Base-by-base conservation (phyloP, 2,888 invertebrate species). In the Matsumyia berberina region DNA sequence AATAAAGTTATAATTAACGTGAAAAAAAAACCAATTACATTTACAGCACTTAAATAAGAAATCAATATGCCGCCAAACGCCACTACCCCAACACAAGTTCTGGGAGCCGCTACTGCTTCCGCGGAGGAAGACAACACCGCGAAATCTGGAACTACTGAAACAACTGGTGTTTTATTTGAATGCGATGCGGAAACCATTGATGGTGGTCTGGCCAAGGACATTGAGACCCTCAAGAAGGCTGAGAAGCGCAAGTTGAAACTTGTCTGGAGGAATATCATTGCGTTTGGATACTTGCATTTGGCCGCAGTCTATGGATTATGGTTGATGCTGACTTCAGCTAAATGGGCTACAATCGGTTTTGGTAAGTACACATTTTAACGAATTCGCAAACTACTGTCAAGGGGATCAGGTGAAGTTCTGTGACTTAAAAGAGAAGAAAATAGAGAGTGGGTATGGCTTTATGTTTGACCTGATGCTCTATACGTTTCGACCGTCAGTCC, bases 221-320 rank as follows among this genome's bases (percentile, higher is more conserved):
- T 94, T n/a, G 92, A 92, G 0, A 90, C 90, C 3, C 89, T 94
- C 51, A 94, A 94, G 73, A 89, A 90, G 76, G 94, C 95, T 0
- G 94, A 94, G 69, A 92, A 92, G 74, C 91, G 93, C 35, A 93
- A 94, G 70, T 89, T 93, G 37, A 92, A 94, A 89, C 90, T 95
- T 46, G 97, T 97, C 5, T 97, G 97, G 97, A 93, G 95, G 87
- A 97, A 97, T 89, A 95, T 97, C 55, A 91, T 95, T n/a, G 93
- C 95, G 0, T 97, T 97, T 89, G 92, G 93, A 5, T 95, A 95
- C 89, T 93, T 97, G 77, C 97, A 97, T 90, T 35, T 94, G 58
- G 95, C 95, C 1, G 95, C 96, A 0, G 66, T 96, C 0, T 96
- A 96, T 89, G 97, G 97, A 58, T 90, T 94, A 1, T 96, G 95